These are phyloP conservation scores for Leptocoma aspasia DNA, from an alignment of 2,113 vertebrate genomes.

Conservation along the genomic window DNA sequence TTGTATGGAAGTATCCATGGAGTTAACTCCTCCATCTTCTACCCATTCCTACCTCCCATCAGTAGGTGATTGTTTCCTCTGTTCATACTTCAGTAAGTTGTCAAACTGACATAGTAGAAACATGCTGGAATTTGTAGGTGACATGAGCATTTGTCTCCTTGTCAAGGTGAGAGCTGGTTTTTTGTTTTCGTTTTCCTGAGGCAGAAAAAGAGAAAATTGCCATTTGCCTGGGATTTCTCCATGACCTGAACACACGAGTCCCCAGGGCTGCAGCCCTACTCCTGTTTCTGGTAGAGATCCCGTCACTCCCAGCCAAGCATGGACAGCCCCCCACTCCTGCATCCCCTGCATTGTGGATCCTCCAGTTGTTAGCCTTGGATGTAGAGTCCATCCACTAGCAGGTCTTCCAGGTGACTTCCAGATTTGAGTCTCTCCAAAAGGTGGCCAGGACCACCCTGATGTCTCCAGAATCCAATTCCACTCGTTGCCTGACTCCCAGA, in stretches of 20 bases:
- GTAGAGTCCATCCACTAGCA: not conserved
- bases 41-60: not conserved
- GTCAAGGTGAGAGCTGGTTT: not conserved
- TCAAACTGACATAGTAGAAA: not conserved
- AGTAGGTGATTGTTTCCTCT: not conserved
- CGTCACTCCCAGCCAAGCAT: fast-evolving
- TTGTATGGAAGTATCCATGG: not conserved
- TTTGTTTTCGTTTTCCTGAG: not conserved
- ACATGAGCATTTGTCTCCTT: not conserved
- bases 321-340: not conserved
- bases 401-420: not conserved
- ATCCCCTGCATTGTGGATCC: not conserved
- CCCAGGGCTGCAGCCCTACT: not conserved
- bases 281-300: not conserved
- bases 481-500: not conserved
- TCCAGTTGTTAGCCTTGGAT: not conserved
- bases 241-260: not conserved
- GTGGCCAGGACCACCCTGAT: not conserved
- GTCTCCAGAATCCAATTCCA: not conserved
- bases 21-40: not conserved
- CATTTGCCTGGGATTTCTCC: not conserved
- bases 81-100: not conserved
- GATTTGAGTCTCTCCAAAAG: not conserved
- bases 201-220: not conserved
- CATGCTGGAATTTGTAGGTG: not conserved